Evolutionary conservation across 2,113 vertebrate genomes (phyloP).

Genomic region (Eretmochelys imbricata): DNA sequence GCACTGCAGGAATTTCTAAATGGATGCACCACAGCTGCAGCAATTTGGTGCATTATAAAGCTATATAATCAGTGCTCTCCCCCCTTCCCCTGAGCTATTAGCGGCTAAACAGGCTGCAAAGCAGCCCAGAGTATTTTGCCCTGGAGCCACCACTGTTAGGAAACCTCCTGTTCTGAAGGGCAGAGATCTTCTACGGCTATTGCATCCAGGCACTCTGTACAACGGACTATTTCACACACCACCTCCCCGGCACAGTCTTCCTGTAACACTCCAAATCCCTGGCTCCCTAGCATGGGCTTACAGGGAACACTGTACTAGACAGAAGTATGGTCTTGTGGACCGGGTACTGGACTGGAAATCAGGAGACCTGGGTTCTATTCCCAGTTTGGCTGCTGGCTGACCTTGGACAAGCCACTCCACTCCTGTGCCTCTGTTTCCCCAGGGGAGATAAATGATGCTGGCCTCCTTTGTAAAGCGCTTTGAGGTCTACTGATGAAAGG

Average conservation of each 20-base stretch:
- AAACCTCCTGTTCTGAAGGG: background rate
- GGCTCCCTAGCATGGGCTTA: background rate
- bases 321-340: background rate
- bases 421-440: background rate
- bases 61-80: background rate
- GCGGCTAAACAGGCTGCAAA: background rate
- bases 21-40: background rate
- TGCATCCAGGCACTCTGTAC: background rate
- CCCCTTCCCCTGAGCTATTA: background rate
- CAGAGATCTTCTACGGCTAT: background rate
- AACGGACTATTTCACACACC: accelerated
- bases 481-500: background rate
- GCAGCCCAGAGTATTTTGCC: background rate
- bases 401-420: background rate
- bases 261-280: background rate
- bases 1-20: background rate
- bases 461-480: background rate
- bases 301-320: background rate
- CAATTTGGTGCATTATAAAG: background rate
- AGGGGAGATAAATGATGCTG: background rate
- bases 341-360: background rate
- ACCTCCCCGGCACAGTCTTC: background rate
- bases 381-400: background rate
- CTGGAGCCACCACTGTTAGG: background rate
- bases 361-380: background rate